phyloP scores from a whole-genome alignment of 1,140 invertebrate species.

The Physella acuta region DNA sequence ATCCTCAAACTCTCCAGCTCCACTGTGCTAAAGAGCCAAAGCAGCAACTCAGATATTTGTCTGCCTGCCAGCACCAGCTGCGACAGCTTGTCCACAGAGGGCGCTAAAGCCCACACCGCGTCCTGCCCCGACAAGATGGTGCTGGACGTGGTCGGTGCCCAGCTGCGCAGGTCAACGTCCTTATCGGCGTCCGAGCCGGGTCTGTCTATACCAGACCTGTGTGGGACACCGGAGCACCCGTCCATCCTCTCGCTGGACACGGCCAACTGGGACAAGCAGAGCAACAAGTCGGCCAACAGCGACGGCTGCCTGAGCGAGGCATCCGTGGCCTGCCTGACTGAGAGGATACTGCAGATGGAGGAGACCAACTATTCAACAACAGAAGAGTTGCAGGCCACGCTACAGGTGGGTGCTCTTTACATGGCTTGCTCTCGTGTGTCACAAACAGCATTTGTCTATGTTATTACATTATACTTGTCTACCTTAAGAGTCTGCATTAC shows the following conservation, averaged over 20 bases:
- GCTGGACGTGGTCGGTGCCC: conserved; percentile 2
- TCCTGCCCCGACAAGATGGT: background rate
- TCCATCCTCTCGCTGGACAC: conserved; percentile 44
- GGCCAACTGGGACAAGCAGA: conserved; percentile 79
- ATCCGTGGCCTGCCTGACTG: conserved; percentile 88
- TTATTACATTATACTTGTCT: too few species aligned
- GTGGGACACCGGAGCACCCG: conserved; percentile 49
- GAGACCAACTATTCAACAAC: conserved; percentile 87
- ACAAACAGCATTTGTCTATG: too few species aligned
- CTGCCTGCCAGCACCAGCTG: conserved; percentile 43
- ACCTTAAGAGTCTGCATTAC: too few species aligned
- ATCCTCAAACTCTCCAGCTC: conserved; percentile 38
- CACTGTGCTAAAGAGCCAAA: conserved; percentile 24
- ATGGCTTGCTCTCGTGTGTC: too few species aligned
- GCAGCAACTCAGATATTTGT: conserved; percentile 29
- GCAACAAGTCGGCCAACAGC: conserved; percentile 67
- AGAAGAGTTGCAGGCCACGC: conserved; percentile 90
- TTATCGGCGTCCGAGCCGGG: conserved; percentile 65
- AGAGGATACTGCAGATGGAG: conserved; percentile 87
- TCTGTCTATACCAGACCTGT: conserved; percentile 44
- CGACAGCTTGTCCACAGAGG: conserved; percentile 50
- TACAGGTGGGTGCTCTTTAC: conserved; percentile 72
- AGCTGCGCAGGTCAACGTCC: conserved; percentile 39
- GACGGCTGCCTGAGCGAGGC: conserved; percentile 75
- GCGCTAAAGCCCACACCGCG: conserved; percentile 22